Conservation (phyloP, 2,888 invertebrate genomes). For the Acanthosepion lycidas region DNA sequence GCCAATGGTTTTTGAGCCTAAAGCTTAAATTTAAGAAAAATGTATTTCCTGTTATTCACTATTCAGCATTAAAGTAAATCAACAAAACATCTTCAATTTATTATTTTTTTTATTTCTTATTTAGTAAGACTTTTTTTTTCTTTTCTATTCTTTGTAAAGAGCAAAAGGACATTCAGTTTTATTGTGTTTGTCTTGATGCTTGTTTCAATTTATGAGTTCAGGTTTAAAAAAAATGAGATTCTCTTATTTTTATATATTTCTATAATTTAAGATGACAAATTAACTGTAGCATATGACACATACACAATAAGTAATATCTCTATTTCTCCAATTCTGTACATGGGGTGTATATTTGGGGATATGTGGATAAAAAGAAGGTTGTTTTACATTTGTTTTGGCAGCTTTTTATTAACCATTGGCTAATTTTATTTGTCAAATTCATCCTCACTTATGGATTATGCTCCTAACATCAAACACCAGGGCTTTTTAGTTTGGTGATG, state of each 20-base stretch:
- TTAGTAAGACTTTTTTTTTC: neutral
- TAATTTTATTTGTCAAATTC: no score
- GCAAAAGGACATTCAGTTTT: neutral
- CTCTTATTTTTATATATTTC: neutral
- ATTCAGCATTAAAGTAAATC: neutral
- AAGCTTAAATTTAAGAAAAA: slow-evolving; percentile 12
- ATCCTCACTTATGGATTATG: no score
- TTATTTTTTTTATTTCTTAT: neutral
- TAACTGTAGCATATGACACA: neutral
- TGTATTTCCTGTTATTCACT: slow-evolving; percentile 1
- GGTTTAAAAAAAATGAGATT: neutral
- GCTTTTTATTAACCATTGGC: no score
- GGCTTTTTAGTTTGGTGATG: no score
- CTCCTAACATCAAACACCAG: no score
- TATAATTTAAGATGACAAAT: neutral
- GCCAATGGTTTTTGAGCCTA: slow-evolving; percentile 24
- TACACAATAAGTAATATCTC: no score
- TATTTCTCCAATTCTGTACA: no score
- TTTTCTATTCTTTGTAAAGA: neutral
- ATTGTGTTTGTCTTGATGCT: neutral
- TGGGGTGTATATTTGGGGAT: no score
- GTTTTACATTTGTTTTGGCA: no score
- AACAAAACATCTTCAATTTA: neutral
- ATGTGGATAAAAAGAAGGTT: no score
- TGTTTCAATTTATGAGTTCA: neutral